These are phyloP conservation scores for Orthonychiurus folsomi DNA, from an alignment of 2,888 invertebrate genomes.

Conservation along the genomic window DNA sequence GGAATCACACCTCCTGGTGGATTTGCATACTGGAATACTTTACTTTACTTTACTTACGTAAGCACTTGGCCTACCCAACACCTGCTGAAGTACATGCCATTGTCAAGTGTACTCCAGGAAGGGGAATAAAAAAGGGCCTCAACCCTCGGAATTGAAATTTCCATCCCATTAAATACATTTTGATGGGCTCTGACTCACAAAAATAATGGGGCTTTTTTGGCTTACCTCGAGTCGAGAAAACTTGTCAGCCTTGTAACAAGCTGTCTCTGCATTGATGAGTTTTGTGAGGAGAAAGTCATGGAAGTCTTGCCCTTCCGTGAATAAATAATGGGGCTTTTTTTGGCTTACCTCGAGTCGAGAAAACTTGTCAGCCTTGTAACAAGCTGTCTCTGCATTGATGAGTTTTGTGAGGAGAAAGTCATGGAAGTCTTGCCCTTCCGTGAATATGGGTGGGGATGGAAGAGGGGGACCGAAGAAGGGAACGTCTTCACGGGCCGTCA, in stretches of 20 bases:
- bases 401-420: not conserved
- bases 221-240: not conserved
- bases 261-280: not conserved
- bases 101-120: too few relatives aligned
- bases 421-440: not conserved
- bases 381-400: not conserved
- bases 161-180: not conserved
- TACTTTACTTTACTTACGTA: too few relatives aligned
- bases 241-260: not conserved
- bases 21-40: too few relatives aligned
- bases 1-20: not conserved
- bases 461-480: not conserved
- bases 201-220: too few relatives aligned
- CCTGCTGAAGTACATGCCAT: too few relatives aligned
- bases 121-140: too few relatives aligned
- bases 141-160: not conserved
- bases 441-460: not conserved
- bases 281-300: not conserved
- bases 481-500: not conserved
- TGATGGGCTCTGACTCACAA: too few relatives aligned
- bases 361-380: not conserved
- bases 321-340: too few relatives aligned
- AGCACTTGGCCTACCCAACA: too few relatives aligned
- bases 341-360: not conserved
- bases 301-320: too few relatives aligned